Base-by-base conservation (phyloP, 2,113 vertebrate species). In the Thunnus thynnus region DNA sequence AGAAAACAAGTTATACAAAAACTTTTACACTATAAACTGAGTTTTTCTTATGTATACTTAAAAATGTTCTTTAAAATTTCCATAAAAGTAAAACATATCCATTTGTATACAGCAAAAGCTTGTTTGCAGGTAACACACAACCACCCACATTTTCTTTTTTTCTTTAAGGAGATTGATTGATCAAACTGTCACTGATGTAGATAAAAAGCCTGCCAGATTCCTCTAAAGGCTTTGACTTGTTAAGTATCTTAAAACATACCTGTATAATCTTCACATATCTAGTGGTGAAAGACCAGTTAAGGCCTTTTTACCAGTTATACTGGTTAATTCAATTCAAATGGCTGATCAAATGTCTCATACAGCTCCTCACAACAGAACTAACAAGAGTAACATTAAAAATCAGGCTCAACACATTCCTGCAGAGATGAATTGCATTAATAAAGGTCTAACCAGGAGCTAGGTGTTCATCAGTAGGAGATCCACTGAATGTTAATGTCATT, bases 401-500 rank as follows among this genome's bases (percentile, higher is more conserved):
- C 61, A 84, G 48, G 54, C 48, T 69, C 20, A 1, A 57, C 22
- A 65, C n/a, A 9, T 41, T 78, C 74, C 58, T 46, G 50, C 72
- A 16, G 44, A 18, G 62, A 68, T 54, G 22, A 64, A 61, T 5
- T 50, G 51, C 48, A 73, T 20, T n/a, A 82, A 62, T 48, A 51
- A 84, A 70, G 50, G 22, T 78, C 51, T 68, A 47, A 47, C 32
- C 27, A 46, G 72, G 61, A 58, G 58, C 17, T 77, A 17, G 18
- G 30, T 46, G 50, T 69, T 77, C 36, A 79, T 76, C 75, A 70
- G 62, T 69, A 51, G 54, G 36, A 27, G 13, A 70, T 62, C 27
- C 27, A 44, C 48, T 27, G 51, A 63, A 76, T 78, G 78, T 65
- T 81, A 73, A 84, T 74, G 64, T 56, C 17, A 69, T 32, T 61